Percentiles rank a stretch among this genome's conserved stretches.
Conservation (phyloP, 1,140 invertebrate genomes). For the Leptinotarsa undecemlineata region DNA sequence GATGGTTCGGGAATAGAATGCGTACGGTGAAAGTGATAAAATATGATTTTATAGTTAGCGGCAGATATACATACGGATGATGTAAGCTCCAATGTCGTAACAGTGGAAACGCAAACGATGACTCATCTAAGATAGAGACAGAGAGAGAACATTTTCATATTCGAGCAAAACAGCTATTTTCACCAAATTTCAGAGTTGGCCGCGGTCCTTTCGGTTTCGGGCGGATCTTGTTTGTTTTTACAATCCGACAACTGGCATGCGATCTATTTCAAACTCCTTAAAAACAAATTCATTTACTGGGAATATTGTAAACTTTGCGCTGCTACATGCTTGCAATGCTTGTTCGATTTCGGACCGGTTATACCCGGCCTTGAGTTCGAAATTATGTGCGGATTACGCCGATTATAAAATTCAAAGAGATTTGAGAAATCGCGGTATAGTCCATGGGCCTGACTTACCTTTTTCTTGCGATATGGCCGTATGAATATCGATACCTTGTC, state of each 20-base stretch:
- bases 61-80: not conserved
- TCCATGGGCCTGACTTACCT: not conserved
- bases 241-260: slow-evolving; percentile 6
- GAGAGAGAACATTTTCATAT: not conserved
- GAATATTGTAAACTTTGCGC: slow-evolving; percentile 16
- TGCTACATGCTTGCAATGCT: not conserved
- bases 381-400: not conserved
- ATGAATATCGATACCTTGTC: no score
- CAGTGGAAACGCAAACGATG: not conserved
- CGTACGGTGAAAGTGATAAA: not conserved
- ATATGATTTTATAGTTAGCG: not conserved
- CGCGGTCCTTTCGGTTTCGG: not conserved
- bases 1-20: no score
- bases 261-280: slow-evolving; percentile 14
- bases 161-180: slow-evolving; percentile 7
- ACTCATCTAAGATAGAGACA: not conserved
- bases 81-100: not conserved
- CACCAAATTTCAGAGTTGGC: not conserved
- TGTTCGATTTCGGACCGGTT: slow-evolving; percentile 5
- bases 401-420: not conserved
- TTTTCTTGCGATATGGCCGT: no score
- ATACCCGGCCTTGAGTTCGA: not conserved
- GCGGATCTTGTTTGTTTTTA: slow-evolving; percentile 12
- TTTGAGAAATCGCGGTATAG: not conserved
- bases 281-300: slow-evolving; percentile 18